A percentile compares a stretch with the other conserved stretches of the same genome.
Conservation (phyloP, 2,888 invertebrate genomes). For the Sipha maydis region DNA sequence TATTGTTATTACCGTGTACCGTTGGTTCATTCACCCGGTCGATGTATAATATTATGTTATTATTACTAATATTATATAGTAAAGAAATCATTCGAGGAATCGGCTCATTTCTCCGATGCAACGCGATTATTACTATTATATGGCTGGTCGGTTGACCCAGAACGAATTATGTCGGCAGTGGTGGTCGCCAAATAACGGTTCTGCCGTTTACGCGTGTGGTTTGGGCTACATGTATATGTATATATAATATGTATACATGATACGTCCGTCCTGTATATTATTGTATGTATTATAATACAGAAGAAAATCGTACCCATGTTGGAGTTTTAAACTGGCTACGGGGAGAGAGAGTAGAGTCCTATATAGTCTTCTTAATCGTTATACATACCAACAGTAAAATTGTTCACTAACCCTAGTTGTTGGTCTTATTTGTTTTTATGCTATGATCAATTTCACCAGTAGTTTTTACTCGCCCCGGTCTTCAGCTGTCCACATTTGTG, state of each 20-base stretch:
- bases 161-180: conserved; percentile 27
- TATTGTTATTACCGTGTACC: conserved; percentile 18
- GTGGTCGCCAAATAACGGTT: conserved; percentile 58
- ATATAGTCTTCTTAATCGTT: too few relatives aligned
- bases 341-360: too few relatives aligned
- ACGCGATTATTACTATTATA: conserved; percentile 16
- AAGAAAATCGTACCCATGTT: not conserved
- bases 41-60: not conserved
- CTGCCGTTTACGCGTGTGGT: conserved; percentile 29
- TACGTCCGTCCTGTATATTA: not conserved
- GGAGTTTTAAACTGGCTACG: not conserved
- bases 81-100: conserved; percentile 31
- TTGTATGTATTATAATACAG: not conserved
- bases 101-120: not conserved
- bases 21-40: conserved; percentile 45
- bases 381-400: too few relatives aligned
- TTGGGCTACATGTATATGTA: conserved; percentile 28
- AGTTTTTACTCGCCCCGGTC: too few relatives aligned
- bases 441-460: not conserved
- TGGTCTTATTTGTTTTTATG: not conserved
- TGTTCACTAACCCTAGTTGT: too few relatives aligned
- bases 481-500: too few relatives aligned
- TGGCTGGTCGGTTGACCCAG: conserved; percentile 50
- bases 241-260: too few relatives aligned
- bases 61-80: conserved; percentile 9